A percentile compares a stretch with the other conserved stretches of the same genome.
Evolutionary conservation across 1,140 invertebrate species (phyloP).

Genomic region (Mylabris phalerata): DNA sequence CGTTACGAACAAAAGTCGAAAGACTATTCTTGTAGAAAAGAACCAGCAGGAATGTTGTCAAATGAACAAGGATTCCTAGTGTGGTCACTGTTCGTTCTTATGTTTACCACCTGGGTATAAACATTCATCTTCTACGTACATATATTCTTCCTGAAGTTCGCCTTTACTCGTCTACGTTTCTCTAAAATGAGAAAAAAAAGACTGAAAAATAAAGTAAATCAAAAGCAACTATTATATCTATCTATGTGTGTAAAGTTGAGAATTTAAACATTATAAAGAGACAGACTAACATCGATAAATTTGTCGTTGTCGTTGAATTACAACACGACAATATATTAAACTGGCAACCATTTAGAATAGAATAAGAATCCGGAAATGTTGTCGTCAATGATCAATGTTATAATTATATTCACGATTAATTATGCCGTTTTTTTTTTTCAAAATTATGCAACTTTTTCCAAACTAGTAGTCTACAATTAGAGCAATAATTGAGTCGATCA

Average conservation of each 20-base stretch:
- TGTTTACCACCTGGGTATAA: conserved; percentile 25
- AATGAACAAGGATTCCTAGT: conserved; percentile 10
- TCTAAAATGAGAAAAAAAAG: background rate
- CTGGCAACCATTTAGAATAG: conserved; percentile 18
- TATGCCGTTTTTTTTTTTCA: no score
- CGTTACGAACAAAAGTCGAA: background rate
- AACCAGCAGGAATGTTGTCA: conserved; percentile 8
- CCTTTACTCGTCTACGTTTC: background rate
- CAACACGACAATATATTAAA: conserved; percentile 30
- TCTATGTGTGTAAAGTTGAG: conserved; percentile 1
- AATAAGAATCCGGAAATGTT: conserved; percentile 25
- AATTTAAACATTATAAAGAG: no score
- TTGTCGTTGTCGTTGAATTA: conserved; percentile 25
- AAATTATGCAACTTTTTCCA: conserved; percentile 4
- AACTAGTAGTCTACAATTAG: conserved; percentile 10
- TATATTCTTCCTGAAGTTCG: conserved; percentile 21
- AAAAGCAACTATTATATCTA: background rate
- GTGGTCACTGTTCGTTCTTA: conserved; percentile 14
- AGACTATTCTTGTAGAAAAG: background rate
- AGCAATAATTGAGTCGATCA: conserved; percentile 12
- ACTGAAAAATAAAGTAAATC: background rate
- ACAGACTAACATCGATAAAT: conserved; percentile 24
- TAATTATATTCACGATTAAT: no score
- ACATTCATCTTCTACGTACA: conserved; percentile 20
- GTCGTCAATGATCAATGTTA: no score